A percentile compares a stretch with the other conserved stretches of the same genome.
Conservation (phyloP, 2,113 vertebrate genomes). For the Origma solitaria region DNA sequence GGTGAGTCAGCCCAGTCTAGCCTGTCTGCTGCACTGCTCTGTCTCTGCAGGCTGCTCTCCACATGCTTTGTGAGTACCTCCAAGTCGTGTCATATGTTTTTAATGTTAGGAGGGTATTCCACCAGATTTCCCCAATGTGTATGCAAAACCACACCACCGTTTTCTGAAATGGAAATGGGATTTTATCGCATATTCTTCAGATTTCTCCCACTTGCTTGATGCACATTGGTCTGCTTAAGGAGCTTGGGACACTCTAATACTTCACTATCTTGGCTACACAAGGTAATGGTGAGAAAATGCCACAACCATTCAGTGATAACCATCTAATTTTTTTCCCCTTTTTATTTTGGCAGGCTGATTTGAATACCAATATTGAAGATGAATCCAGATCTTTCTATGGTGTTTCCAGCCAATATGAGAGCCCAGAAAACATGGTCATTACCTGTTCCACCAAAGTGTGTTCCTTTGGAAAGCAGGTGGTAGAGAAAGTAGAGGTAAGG, state of each 20-base stretch:
- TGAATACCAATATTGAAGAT: constrained; percentile 88
- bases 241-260: not conserved
- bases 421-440: constrained; percentile 92
- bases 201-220: not conserved
- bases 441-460: constrained; percentile 96
- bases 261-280: not conserved
- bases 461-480: constrained; percentile 96
- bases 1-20: not conserved
- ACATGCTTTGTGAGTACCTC: not conserved
- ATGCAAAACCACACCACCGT: not conserved
- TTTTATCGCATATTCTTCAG: not conserved
- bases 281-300: not conserved
- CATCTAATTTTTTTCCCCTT: not conserved
- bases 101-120: not conserved
- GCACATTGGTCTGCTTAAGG: not conserved
- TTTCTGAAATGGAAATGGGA: not conserved
- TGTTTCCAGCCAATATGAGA: constrained; percentile 94
- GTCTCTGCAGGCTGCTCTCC: not conserved
- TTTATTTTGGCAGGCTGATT: constrained; percentile 79
- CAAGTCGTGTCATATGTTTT: not conserved
- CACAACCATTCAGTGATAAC: not conserved
- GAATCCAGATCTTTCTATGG: constrained; percentile 92
- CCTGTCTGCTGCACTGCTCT: not conserved
- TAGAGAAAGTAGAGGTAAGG: constrained; percentile 94
- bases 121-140: not conserved